Base-by-base conservation (phyloP, 2,113 vertebrate species). In the Catagonus wagneri region DNA sequence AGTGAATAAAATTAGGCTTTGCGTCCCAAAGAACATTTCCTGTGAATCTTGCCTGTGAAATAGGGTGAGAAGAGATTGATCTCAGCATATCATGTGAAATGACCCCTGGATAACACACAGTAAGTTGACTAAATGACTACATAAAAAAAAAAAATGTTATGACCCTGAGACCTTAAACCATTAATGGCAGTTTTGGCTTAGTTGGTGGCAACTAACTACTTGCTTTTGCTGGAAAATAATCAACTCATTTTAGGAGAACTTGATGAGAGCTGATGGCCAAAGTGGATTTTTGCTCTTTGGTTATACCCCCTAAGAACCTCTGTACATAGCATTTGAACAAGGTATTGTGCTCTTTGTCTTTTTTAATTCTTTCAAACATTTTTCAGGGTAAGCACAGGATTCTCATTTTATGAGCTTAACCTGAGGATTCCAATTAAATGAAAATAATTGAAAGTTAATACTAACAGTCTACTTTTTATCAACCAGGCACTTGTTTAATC, bases 131-230 rank as follows among this genome's bases (percentile, higher is more conserved):
- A 1, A n/a, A n/a, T 89, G 58, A n/a, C 4, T 56, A 75, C 20
- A 7, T 80, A 60, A 75, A 89, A 29, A 76, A 81, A 60, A 72
- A 34, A 16, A 19, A 58, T 25, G 14, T 52, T n/a, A n/a, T 34
- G 68, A 71, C 89, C 39, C 25, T 22, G 10, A 90, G 10, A 14
- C 11, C 29, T 65, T 83, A 60, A 74, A 65, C 29, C 17, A 36
- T 36, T 68, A 79, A 29, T 25, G 19, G 44, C 20, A 52, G 8
- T 65, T 96, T 92, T 94, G 56, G 36, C 80, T 96, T 88, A 54
- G 16, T 34, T 95, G 29, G 8, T 79, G 50, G 4, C 29, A 66
- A 72, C 17, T 75, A 20, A 44, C 44, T 44, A 44, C 1, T 87
- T 69, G 19, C 61, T 87, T 72, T 90, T 78, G 60, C 89, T 95